Base-by-base conservation (phyloP, 2,888 invertebrate genomes). In the Ennomos erosarius region DNA sequence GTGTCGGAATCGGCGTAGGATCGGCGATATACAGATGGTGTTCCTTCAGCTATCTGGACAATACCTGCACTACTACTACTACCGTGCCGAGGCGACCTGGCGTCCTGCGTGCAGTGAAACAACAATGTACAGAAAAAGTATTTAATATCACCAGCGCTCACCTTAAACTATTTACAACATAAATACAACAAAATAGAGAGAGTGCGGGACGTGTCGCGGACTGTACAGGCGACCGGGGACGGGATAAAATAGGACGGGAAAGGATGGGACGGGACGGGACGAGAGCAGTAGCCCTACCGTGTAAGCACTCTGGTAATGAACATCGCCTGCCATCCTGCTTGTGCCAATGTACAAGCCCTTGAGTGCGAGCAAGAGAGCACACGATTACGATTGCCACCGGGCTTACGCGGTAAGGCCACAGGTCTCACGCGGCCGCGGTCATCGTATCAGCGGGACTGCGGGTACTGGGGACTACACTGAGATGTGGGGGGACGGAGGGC, bases 161-260 rank as follows among this genome's bases (percentile, higher is more conserved):
- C 84, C 90, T 90, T 84, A 81, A 79, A 81, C 88, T 91, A 91
- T 90, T 90, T 91, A 90, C 90, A 90, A 78, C 83, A 90, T 90
- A 90, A 89, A 90, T 90, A 90, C 82, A 86, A 72, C 82, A 86
- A 72, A 66, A 65, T 59, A 59, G 56, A 63, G 62, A 59, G 61
- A 49, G 59, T 43, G 54, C 46, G 44, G 39, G 52, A 45, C 26
- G 45, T 67, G 69, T 73, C 82, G 81, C 81, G 81, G 81, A 81
- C 87, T 86, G 88, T 87, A 86, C 87, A 87, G 69, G 75, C 78
- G 81, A 76, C 68, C 66, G 46, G 59, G 55, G 53, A 16, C 11
- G 35, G 53, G 13, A 33, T 43, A 45, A 42, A 51, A 10, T 58
- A 42, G 16, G 16, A 3, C 16, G 44, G 11, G 11, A 42, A 33